Conservation (phyloP, 2,888 invertebrate genomes). For the Acanthosepion esculentum region DNA sequence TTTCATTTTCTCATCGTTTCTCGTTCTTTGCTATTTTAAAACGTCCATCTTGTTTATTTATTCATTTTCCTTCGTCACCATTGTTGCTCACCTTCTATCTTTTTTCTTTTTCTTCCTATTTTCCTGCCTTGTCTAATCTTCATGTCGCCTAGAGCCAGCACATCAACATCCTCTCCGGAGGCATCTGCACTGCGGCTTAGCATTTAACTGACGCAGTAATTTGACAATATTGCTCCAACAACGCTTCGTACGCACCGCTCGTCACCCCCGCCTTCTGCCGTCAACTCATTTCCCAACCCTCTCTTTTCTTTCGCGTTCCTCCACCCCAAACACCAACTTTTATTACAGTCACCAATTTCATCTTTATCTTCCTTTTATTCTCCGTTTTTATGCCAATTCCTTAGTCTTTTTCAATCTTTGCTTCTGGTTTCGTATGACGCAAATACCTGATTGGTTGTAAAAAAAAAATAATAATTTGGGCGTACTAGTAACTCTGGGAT, state of each 20-base stretch:
- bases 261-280: not conserved
- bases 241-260: not conserved
- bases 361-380: not conserved
- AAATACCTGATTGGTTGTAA: not conserved
- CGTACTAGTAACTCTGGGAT: not conserved
- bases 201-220: slow-evolving; percentile 21
- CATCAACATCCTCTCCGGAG: slow-evolving; percentile 33
- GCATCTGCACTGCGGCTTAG: not conserved
- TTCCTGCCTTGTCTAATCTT: not conserved
- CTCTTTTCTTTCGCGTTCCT: not conserved
- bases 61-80: not conserved
- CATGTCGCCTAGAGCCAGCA: not conserved
- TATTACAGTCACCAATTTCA: not conserved
- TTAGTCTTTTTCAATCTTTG: not conserved
- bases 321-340: not conserved
- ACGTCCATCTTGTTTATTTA: too few relatives aligned
- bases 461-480: not conserved
- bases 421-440: not conserved
- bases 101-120: not conserved
- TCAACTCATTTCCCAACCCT: not conserved
- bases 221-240: slow-evolving; percentile 8
- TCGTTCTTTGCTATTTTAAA: not conserved
- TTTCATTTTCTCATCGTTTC: not conserved
- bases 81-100: not conserved
- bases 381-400: not conserved